These are phyloP conservation scores for Xiphophorus maculatus DNA, from an alignment of 2,113 vertebrate genomes.

Conservation along the genomic window DNA sequence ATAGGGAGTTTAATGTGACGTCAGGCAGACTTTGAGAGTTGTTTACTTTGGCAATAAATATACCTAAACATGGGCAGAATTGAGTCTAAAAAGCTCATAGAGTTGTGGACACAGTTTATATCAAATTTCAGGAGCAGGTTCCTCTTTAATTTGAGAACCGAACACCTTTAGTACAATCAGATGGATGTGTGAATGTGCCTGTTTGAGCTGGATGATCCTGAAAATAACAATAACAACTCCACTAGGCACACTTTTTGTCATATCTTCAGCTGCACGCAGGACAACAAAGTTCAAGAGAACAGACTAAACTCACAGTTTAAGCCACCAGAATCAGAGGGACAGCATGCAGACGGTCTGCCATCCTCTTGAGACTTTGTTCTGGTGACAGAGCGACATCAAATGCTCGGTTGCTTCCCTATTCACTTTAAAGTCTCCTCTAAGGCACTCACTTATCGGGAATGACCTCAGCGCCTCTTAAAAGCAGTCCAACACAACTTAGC, in stretches of 20 bases:
- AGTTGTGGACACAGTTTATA: too few species aligned
- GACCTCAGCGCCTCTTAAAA: conserved; percentile 42
- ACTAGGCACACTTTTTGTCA: background rate
- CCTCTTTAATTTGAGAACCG: too few species aligned
- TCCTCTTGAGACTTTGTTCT: conserved; percentile 17
- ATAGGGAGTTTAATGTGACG: too few species aligned
- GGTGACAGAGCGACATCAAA: conserved; percentile 32
- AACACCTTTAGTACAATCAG: too few species aligned
- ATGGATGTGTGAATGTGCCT: too few species aligned
- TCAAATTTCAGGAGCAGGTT: too few species aligned
- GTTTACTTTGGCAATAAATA: too few species aligned
- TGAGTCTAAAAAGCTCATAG: too few species aligned
- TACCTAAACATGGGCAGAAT: too few species aligned
- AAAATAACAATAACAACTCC: background rate
- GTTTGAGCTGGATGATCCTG: too few species aligned
- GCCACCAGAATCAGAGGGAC: conserved; percentile 2
- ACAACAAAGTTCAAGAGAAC: background rate
- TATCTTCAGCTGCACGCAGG: background rate
- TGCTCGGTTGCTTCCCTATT: conserved; percentile 35
- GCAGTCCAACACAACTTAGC: conserved; percentile 48
- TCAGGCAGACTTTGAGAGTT: too few species aligned
- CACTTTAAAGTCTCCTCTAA: conserved; percentile 59
- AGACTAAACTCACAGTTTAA: background rate
- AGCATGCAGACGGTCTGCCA: background rate
- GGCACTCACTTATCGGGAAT: conserved; percentile 22